A percentile compares a stretch with the other conserved stretches of the same genome.
These are phyloP conservation scores for Porites evermanni DNA, from an alignment of 92 coral and sea anemone genomes.

Conservation along the genomic window DNA sequence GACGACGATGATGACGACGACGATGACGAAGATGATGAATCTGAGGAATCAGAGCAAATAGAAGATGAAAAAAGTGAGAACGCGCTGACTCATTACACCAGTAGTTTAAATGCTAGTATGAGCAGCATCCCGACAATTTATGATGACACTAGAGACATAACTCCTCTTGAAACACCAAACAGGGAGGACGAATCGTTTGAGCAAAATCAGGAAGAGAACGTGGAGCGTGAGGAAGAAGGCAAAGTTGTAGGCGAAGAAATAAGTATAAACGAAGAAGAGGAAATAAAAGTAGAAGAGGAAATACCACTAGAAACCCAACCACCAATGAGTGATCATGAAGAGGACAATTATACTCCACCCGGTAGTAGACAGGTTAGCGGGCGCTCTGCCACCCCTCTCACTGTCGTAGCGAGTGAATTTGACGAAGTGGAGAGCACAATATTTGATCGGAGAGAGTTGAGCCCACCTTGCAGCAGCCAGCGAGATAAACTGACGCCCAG, in stretches of 20 bases:
- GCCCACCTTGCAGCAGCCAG: constrained; percentile 26
- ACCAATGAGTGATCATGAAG: constrained; percentile 6
- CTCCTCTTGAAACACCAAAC: constrained; percentile 9
- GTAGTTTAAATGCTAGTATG: constrained; percentile 71
- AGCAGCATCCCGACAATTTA: constrained; percentile 75
- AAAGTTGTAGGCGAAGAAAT: background rate
- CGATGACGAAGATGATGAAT: constrained; percentile 72
- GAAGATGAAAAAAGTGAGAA: constrained; percentile 49
- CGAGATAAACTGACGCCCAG: constrained; percentile 26
- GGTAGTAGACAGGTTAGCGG: constrained; percentile 80
- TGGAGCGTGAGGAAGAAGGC: background rate
- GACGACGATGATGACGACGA: constrained; percentile 64
- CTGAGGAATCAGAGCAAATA: constrained; percentile 59
- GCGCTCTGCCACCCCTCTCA: constrained; percentile 75
- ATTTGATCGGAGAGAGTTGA: constrained; percentile 57
- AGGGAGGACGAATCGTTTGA: constrained; percentile 23
- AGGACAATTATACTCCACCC: constrained; percentile 33
- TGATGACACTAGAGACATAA: constrained; percentile 51
- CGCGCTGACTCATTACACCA: constrained; percentile 57
- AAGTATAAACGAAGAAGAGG: background rate
- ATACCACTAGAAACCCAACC: background rate
- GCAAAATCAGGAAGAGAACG: constrained; percentile 20
- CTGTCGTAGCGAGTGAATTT: constrained; percentile 67
- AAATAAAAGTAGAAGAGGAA: background rate
- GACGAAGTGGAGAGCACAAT: constrained; percentile 75